These are phyloP conservation scores for Enteromius afrohamiltoni DNA, from an alignment of 2,797 vertebrate species.

Conservation along the genomic window DNA sequence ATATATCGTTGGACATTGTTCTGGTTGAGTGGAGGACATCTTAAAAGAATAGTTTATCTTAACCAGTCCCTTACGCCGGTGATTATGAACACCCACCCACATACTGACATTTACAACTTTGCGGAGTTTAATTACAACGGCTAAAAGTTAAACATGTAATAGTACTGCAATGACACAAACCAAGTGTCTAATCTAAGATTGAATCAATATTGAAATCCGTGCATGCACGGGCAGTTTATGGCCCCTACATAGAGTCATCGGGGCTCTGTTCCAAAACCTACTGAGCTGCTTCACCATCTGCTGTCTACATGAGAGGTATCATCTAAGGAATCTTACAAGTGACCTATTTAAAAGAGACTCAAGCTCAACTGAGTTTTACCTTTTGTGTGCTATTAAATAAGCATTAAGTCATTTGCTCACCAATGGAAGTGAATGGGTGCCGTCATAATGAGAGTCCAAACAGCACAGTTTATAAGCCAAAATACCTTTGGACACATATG, in stretches of 20 bases:
- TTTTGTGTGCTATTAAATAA: neutral
- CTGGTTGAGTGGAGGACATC: neutral
- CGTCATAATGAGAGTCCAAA: neutral
- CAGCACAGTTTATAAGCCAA: neutral
- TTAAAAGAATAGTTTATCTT: neutral
- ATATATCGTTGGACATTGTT: neutral
- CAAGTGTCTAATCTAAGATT: slow-evolving; percentile 16
- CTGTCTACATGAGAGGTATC: neutral
- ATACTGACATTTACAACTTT: slow-evolving; percentile 15
- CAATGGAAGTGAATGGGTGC: neutral
- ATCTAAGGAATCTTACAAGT: neutral
- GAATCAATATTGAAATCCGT: neutral
- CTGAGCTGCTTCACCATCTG: neutral
- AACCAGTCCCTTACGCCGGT: neutral
- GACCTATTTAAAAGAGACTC: neutral
- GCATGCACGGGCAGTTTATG: neutral
- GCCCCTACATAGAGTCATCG: neutral
- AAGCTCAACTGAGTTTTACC: neutral
- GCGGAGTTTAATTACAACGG: slow-evolving; percentile 3
- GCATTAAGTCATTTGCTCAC: neutral
- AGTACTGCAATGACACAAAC: neutral
- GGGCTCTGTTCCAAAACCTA: neutral
- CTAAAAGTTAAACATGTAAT: slow-evolving; percentile 16
- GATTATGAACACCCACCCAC: neutral
- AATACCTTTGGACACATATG: neutral